Conservation (phyloP, 2,113 vertebrate species). For the Microcebus jonahi region DNA sequence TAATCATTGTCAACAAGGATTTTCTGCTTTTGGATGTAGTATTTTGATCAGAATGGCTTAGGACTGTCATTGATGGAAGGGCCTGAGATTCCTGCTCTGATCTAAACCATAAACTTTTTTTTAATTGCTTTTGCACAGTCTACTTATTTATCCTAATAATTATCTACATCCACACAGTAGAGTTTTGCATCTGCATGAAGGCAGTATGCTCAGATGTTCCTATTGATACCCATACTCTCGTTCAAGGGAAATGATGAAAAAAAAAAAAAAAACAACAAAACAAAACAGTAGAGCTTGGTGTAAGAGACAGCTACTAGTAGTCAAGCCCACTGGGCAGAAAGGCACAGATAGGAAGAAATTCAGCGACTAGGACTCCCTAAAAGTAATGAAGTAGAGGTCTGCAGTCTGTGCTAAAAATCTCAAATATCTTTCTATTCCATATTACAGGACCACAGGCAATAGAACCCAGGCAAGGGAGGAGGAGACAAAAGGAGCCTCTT, state of each 20-base stretch:
- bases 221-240: neutral
- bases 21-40: neutral
- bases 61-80: neutral
- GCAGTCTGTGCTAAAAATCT: neutral
- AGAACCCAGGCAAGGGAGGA: neutral
- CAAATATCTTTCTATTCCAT: neutral
- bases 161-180: neutral
- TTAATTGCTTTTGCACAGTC: neutral
- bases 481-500: neutral
- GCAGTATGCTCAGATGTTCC: neutral
- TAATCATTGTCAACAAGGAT: conserved; percentile 4
- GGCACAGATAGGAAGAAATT: neutral
- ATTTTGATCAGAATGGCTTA: neutral
- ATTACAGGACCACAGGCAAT: neutral
- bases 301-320: neutral
- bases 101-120: neutral
- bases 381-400: neutral
- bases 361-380: neutral
- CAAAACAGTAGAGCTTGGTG: neutral
- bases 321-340: neutral
- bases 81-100: neutral
- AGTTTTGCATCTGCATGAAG: conserved; percentile 1
- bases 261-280: neutral
- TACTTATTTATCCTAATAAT: neutral
- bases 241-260: conserved; percentile 37